Conservation (phyloP, 2,113 vertebrate species). For the Chaetodon auriga region DNA sequence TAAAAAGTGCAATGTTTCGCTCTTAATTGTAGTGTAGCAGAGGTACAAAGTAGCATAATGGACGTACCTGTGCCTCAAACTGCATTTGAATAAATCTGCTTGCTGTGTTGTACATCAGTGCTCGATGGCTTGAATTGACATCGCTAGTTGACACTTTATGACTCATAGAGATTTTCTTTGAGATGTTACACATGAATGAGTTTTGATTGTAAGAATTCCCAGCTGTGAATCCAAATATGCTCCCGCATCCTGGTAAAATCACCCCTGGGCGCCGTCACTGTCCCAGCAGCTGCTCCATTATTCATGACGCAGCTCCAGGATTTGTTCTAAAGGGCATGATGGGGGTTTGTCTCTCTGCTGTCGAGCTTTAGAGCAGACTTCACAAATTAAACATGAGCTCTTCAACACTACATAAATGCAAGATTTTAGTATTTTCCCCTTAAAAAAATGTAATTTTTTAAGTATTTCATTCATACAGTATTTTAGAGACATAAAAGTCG, state of each 20-base stretch:
- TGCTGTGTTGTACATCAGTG: background rate
- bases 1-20: background rate
- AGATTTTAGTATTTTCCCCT: background rate
- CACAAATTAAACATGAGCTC: background rate
- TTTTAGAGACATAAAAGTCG: background rate
- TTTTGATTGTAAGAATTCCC: background rate
- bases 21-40: background rate
- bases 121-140: background rate
- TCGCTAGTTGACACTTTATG: background rate
- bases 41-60: background rate
- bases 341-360: constrained; percentile 7
- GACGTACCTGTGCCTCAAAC: too few relatives aligned
- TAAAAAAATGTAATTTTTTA: background rate
- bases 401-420: background rate
- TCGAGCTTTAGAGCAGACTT: background rate
- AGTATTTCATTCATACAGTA: background rate
- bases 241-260: background rate
- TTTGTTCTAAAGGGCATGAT: constrained; percentile 29
- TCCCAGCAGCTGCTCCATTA: constrained; percentile 34
- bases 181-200: background rate
- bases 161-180: background rate
- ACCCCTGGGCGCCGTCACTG: constrained; percentile 9
- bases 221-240: constrained; percentile 4
- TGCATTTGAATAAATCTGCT: background rate
- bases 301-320: background rate